Percentiles rank a stretch among this genome's conserved stretches.
Evolutionary conservation across 2,888 invertebrate genomes (phyloP).

Genomic region (Conistra vaccinii): DNA sequence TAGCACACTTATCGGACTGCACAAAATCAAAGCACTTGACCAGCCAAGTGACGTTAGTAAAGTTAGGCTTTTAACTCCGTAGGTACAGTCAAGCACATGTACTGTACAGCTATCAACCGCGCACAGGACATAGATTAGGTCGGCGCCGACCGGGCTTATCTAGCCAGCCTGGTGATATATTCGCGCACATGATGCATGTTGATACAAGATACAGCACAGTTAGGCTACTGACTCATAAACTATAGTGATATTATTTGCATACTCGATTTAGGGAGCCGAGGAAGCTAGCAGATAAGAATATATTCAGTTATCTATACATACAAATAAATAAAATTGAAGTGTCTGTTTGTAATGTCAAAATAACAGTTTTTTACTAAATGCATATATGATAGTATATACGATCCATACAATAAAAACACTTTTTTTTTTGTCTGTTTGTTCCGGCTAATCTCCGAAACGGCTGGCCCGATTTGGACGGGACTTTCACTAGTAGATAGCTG

Average conservation of each 20-base stretch:
- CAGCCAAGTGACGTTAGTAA: not conserved
- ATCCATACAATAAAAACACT: no score
- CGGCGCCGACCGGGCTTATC: slow-evolving; percentile 58
- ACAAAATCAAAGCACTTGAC: not conserved
- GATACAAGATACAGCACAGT: slow-evolving; percentile 47
- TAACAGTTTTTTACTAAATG: no score
- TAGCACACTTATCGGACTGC: not conserved
- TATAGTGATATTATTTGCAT: slow-evolving; percentile 33
- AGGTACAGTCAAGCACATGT: slow-evolving; percentile 8
- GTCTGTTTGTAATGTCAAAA: no score
- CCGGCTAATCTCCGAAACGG: no score
- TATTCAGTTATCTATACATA: no score
- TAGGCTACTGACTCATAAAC: slow-evolving; percentile 40
- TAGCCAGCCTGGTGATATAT: slow-evolving; percentile 53
- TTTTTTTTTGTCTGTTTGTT: no score
- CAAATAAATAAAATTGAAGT: no score
- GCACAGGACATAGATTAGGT: slow-evolving; percentile 58
- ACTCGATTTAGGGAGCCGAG: slow-evolving; percentile 13
- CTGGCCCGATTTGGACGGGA: no score
- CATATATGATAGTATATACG: no score
- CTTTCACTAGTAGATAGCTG: no score
- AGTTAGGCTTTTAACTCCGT: slow-evolving; percentile 1
- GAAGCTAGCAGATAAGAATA: slow-evolving; percentile 19
- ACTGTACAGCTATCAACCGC: slow-evolving; percentile 20
- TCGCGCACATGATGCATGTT: slow-evolving; percentile 54